Base-by-base conservation (phyloP, 2,888 invertebrate genomes). In the Mythimna pallens region DNA sequence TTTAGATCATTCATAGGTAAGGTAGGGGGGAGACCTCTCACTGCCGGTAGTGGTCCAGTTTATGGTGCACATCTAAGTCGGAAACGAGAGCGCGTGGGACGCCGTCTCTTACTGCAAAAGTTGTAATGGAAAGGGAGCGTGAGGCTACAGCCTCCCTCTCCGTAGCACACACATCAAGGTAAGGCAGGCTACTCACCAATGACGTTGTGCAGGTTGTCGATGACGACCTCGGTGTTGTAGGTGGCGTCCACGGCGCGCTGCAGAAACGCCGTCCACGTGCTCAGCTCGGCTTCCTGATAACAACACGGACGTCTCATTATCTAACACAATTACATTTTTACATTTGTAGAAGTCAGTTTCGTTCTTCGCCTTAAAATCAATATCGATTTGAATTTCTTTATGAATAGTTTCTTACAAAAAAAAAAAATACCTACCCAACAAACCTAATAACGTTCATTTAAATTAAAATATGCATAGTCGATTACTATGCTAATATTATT, bases 201-300 rank as follows among this genome's bases (percentile, higher is more conserved):
- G 87, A 96, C 89, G 90, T 96, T 96, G 89, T 95, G 96, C 87
- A 96, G 90, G 89, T 96, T 96, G 89, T 96, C 96, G 84, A 95
- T 89, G 84, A 96, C 92, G 76, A 94, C 92, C 90, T 95, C 95
- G 61, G 94, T 92, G 93, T 92, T 93, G 93, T 89, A 93, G 71
- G 96, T 91, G 86, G 95, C 95, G 89, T 94, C 95, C 67, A 92
- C 93, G 73, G 96, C 95, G 87, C 95, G 94, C 87, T 95, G 94
- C 90, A 96, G 89, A 91, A 96, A 96, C 86, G 93, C 91, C 76
- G 94, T 96, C 96, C 96, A 96, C 87, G 94, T 88, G 87, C 91
- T 92, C 87, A 96, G 90, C 92, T 96, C 96, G 8, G 93, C 92
- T 84, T 96, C 95, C 96, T 96, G 93, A 43, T 78, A 72, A 76